Conservation (phyloP, 2,113 vertebrate genomes). For the Menura novaehollandiae region DNA sequence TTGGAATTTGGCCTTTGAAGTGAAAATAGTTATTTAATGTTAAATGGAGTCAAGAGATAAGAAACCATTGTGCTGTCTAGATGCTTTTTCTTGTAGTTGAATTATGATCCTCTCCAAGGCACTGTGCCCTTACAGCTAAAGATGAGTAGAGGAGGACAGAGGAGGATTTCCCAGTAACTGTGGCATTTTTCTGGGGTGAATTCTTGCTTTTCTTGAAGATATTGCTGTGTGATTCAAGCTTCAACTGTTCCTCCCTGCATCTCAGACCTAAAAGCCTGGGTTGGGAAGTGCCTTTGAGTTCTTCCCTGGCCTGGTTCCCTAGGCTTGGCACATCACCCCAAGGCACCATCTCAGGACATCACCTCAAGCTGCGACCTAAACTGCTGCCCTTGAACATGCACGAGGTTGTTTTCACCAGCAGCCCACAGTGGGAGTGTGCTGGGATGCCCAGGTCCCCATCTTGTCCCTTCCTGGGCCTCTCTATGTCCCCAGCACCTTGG, state of each 20-base stretch:
- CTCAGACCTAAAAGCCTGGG: neutral
- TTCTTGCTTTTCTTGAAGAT: neutral
- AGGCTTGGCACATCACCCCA: neutral
- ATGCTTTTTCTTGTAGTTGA: neutral
- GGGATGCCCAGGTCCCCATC: neutral
- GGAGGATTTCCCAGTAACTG: neutral
- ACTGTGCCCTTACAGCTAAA: neutral
- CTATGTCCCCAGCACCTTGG: neutral
- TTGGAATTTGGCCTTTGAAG: neutral
- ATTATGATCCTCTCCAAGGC: neutral
- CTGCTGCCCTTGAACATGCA: neutral
- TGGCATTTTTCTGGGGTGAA: neutral
- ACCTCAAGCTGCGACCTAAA: neutral
- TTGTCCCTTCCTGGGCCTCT: neutral
- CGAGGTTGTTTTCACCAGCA: neutral
- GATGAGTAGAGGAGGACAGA: neutral
- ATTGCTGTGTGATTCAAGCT: neutral
- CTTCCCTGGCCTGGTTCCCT: neutral
- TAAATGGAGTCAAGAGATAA: neutral
- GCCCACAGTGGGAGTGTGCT: accelerated
- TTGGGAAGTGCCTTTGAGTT: neutral
- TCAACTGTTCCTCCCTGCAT: neutral
- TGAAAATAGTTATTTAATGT: neutral
- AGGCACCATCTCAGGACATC: neutral
- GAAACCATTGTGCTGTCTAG: neutral